Evolutionary conservation across 92 coral and sea anemone genomes (phyloP), one percentile per base, ranked within the genome.

Genomic region (Virgularia gustaviana): DNA sequence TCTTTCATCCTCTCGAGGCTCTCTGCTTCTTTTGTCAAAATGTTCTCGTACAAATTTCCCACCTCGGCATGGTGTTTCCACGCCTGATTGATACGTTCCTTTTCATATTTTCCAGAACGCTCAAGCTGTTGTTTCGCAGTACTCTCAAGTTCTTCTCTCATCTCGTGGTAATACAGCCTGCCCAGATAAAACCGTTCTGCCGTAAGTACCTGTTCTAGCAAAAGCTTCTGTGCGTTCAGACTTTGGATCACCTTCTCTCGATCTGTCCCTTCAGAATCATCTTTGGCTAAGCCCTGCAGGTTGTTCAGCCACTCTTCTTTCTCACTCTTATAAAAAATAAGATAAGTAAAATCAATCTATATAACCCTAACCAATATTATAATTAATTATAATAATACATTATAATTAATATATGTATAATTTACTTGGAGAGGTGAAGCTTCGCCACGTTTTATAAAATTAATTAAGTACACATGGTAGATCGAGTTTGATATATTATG

Each of bases 121-220:
- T 77, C 39, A 65, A n/a, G 34, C 70, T 60, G 55, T 30, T 41
- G 44, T 33, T 51, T 68, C 49, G 89, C 77, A 33, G 82, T 42
- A 9, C 83, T 86, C 18, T 89, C 88, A 15, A 92, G 53, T 59
- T 92, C 98, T 18, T 92, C 98, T 42, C 82, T 88, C 98, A 92
- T 92, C 70, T 92, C 98, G 70, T 77, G 56, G 78, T 89, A 84
- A 57, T 92, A 92, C 41, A 92, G 35, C 31, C 98, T 70, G 80
- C 98, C 84, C 36, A 92, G 73, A 43, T 85, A 79, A 63, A 92
- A 92, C 53, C 98, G 62, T 54, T 92, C 98, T 4, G 84, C 28
- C 49, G 86, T 87, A 18, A 83, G 57, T 4, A 89, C 90, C 22
- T 92, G 87, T 78, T 92, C 96, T 29, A 92, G 70, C 29, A 79